Evolutionary conservation across 2,888 invertebrate species (phyloP), one percentile per base, ranked within the genome.

Genomic region (Cryptocephalus primarius): DNA sequence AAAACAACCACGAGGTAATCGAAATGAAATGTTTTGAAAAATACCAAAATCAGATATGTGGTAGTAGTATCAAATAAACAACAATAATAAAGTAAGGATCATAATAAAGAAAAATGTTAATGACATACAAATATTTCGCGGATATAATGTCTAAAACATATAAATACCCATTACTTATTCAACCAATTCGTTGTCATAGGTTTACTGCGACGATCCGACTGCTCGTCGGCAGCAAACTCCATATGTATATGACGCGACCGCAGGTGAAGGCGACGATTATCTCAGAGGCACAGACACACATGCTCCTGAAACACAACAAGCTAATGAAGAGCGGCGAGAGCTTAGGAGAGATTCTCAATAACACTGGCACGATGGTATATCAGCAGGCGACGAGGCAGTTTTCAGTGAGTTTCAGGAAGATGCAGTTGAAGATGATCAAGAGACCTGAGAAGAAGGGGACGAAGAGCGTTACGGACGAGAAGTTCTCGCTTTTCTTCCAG

Each of bases 401-500:
- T 43, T 86, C 88, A 38, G 90, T 92, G 44, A 90, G 88, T 67
- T 95, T 94, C 71, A 77, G 91, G 47, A 92, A 91, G 66, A 91
- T 92, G 90, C 92, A 93, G 65, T 71, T 96, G 48, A 91, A 93
- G 56, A 91, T 90, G 65, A 96, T 96, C 47, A 94, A 93, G 61
- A 78, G 96, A 34, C 90, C 95, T 0, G 96, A 96, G 66, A 95
- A 94, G 71, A 95, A 95, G 65, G 95, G 95, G 9, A 92, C 94
- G 0, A 95, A 96, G 71, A 92, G 93, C 44, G 96, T 96, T 0
- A 95, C 95, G 88, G 96, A 96, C 59, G 96, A 96, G 69, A 96
- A 96, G 61, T 87, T 96, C 63, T 90, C 94, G 0, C 75, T 96
- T 1, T 75, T 94, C 1, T 96, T 96, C 70, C 90, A 91, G 65